Evolutionary conservation across 2,888 invertebrate species (phyloP), one percentile per base, ranked within the genome.

Genomic region (Acholoe squamosa): DNA sequence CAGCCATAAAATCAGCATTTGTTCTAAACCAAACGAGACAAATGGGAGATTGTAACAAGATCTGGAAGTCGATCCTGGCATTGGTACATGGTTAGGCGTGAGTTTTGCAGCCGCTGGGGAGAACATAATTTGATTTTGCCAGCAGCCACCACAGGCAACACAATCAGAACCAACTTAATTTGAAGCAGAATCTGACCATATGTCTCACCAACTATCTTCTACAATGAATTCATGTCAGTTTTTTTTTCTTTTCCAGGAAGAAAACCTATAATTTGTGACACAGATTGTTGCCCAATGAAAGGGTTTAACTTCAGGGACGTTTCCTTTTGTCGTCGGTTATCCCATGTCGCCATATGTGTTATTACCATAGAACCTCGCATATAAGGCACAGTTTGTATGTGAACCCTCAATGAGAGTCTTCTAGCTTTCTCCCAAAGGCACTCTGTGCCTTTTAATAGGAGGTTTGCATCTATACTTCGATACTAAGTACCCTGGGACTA

Each of bases 111-210:
- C 76, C 76, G 76, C 76, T 76, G 25, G 25, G 76, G 76, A 31
- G 25, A 76, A 76, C 76, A 28, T 1, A 31, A 76, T 31, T 76
- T 33, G 80, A 43, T 33, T 80, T 80, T 33, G 80, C 80, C 80
- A 43, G 80, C 80, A 80, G 43, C 80, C 34, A 43, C 80, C 33
- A 80, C 80, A 33, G 80, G 80, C 52, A 54, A 86, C 52, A 31
- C 3, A 52, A 86, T 86, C 0, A 31, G 86, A 54, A 86, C 28
- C 84, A 86, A 54, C 86, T 54, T 86, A 86, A 86, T 25, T 0
- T 25, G 56, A 86, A 86, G 86, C 86, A 86, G 25, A 86, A 54
- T 54, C 86, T 52, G 86, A 25, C 28, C 86, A 54, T 34, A 80
- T 34, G 22, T 80, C 33, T 77, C 80, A 80, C 80, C 80, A 76